Conservation (phyloP, 2,888 invertebrate species). For the Stictocephala bisonia region DNA sequence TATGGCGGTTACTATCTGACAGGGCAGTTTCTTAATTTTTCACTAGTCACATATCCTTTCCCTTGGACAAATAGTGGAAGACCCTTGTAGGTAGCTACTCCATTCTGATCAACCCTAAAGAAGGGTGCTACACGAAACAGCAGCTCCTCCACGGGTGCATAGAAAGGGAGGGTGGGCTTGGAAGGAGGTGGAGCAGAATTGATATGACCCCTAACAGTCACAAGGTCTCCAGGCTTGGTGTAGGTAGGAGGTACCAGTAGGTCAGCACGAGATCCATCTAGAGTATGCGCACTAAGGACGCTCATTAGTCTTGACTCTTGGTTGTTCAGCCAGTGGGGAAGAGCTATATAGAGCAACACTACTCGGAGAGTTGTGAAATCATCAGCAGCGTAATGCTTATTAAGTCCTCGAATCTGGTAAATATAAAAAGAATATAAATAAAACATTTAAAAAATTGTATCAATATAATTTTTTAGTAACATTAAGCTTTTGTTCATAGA, state of each 20-base stretch:
- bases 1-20: too few species aligned
- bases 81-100: slow-evolving; percentile 3
- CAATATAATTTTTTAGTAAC: too few species aligned
- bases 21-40: neutral
- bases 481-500: too few species aligned
- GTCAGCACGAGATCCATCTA: neutral
- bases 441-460: neutral
- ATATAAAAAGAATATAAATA: neutral
- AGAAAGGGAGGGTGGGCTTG: too few species aligned
- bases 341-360: neutral
- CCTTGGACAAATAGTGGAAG: neutral
- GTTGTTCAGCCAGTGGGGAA: slow-evolving; percentile 10
- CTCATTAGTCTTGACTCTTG: slow-evolving; percentile 2
- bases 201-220: neutral
- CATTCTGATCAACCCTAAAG: neutral
- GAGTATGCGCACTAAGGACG: slow-evolving; percentile 5
- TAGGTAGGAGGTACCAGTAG: neutral
- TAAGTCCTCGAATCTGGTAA: slow-evolving; percentile 3
- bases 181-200: too few species aligned
- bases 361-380: neutral
- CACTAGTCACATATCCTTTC: neutral
- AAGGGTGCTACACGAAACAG: neutral
- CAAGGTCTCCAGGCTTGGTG: neutral
- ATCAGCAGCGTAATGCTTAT: neutral
- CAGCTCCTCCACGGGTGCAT: neutral